Percentiles rank a stretch among this genome's conserved stretches.
phyloP scores from a whole-genome alignment of 2,797 vertebrate species.

The Sylvilagus floridanus region DNA sequence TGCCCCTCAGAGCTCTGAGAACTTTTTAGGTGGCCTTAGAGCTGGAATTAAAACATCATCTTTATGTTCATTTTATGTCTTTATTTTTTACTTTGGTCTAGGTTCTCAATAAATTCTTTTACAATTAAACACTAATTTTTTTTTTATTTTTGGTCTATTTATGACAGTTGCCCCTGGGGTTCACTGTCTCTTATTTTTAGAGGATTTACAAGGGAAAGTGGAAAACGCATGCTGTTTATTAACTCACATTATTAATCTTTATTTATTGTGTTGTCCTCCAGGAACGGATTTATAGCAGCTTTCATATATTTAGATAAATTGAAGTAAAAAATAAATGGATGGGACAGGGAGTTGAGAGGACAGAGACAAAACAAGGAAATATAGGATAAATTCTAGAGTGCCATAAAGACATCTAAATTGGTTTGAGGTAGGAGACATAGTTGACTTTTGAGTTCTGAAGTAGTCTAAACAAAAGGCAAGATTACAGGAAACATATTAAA shows the following conservation, averaged over 20 bases:
- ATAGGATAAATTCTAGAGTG: not conserved
- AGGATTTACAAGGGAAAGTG: not conserved
- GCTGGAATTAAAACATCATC: not conserved
- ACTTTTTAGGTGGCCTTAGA: not conserved
- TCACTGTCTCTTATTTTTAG: not conserved
- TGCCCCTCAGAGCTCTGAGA: not conserved
- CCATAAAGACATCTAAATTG: not conserved
- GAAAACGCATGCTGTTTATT: conserved; percentile 28
- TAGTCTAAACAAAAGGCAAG: not conserved
- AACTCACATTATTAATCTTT: conserved; percentile 16
- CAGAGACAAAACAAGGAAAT: not conserved
- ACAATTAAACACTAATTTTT: not conserved
- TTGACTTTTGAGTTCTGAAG: not conserved
- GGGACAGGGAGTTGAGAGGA: fast-evolving
- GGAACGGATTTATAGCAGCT: not conserved
- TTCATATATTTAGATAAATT: conserved; percentile 37
- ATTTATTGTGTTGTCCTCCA: not conserved
- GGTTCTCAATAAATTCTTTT: not conserved
- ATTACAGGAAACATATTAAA: not conserved
- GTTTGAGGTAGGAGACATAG: not conserved
- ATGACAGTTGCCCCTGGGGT: not conserved
- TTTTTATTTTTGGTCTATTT: not conserved
- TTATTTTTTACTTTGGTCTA: not conserved
- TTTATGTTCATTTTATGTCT: not conserved
- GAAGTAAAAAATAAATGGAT: conserved; percentile 17